Evolutionary conservation across 2,797 vertebrate genomes (phyloP).

Genomic region (Argentina silus): DNA sequence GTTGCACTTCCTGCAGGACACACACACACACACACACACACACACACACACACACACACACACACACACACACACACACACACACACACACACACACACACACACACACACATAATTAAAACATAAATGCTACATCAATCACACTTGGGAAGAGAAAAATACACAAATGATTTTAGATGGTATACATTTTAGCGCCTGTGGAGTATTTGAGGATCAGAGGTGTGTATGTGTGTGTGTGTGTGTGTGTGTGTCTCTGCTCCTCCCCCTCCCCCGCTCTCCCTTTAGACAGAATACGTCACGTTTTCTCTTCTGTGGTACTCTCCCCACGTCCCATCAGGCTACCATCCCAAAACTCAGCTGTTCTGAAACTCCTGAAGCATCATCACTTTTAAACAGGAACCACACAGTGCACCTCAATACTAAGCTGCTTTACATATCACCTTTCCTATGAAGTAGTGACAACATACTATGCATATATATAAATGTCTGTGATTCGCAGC

Average conservation of each 20-base stretch:
- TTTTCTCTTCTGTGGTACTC: background rate
- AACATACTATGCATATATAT: too few relatives aligned
- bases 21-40: constrained; percentile 32
- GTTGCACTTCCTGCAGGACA: constrained; percentile 84
- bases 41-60: constrained; percentile 12
- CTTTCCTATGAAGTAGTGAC: background rate
- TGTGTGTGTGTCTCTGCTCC: constrained; percentile 5
- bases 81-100: constrained; percentile 3
- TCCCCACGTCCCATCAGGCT: background rate
- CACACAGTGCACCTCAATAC: background rate
- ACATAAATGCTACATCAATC: too few relatives aligned
- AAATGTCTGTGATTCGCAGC: too few relatives aligned
- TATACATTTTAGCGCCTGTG: background rate
- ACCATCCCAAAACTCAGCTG: background rate
- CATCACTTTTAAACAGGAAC: background rate
- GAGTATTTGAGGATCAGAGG: background rate
- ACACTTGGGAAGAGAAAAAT: too few relatives aligned
- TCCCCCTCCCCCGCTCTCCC: background rate
- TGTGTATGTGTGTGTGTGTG: constrained; percentile 10
- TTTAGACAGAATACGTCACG: background rate
- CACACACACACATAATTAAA: background rate
- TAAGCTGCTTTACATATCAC: background rate
- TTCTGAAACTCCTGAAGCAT: background rate
- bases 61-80: constrained; percentile 16
- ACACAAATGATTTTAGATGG: background rate